Conservation (phyloP, 2,888 invertebrate species). For the Pelosia muscerda region DNA sequence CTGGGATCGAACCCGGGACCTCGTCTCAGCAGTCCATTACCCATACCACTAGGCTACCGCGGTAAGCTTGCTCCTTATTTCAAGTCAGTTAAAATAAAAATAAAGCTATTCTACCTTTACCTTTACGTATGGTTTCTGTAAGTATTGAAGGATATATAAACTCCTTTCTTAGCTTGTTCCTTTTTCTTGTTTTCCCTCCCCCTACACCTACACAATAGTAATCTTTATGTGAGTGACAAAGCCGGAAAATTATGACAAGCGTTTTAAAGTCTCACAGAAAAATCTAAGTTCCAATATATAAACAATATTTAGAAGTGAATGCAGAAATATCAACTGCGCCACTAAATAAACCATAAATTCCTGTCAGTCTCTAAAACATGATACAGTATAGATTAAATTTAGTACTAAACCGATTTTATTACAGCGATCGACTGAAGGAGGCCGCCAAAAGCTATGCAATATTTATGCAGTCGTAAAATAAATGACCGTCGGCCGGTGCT, state of each 20-base stretch:
- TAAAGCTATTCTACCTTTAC: no score
- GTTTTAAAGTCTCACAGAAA: not conserved
- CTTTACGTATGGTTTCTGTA: no score
- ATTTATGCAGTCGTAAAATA: slow-evolving; percentile 1
- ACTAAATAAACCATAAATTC: not conserved
- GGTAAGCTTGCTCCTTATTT: no score
- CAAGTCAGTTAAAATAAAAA: no score
- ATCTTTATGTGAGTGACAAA: no score
- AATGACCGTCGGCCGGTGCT: not conserved
- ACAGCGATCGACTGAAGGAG: not conserved
- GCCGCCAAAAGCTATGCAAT: not conserved
- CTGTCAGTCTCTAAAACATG: not conserved
- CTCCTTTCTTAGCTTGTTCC: no score
- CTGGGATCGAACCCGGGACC: no score
- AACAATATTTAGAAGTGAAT: not conserved
- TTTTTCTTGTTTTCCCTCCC: no score
- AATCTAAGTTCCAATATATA: not conserved
- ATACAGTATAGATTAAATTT: not conserved
- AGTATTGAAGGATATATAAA: no score
- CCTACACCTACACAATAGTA: no score
- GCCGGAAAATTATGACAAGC: not conserved
- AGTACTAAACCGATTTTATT: not conserved
- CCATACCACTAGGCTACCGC: no score
- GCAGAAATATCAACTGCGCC: not conserved
- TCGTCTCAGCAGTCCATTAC: no score